These are phyloP conservation scores for Catharus minimus DNA, from an alignment of 2,113 vertebrate species.

Conservation along the genomic window DNA sequence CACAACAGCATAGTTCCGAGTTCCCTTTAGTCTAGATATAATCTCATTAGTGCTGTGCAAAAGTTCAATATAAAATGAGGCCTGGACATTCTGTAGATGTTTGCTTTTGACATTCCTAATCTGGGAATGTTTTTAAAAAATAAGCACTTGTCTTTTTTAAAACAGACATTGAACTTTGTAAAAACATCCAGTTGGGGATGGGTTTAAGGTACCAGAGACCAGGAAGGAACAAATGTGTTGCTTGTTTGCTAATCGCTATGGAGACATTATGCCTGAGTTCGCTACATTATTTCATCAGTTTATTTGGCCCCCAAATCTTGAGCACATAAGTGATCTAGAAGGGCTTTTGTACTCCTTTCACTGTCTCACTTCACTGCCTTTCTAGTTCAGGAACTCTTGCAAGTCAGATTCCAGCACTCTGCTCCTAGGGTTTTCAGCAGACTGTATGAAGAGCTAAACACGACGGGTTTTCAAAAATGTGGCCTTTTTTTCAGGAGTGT, in stretches of 20 bases:
- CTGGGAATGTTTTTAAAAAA: background rate
- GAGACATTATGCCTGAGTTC: background rate
- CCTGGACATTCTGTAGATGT: background rate
- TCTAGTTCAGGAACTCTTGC: background rate
- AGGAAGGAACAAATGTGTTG: background rate
- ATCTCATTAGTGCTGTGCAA: background rate
- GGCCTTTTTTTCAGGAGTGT: background rate
- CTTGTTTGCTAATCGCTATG: background rate
- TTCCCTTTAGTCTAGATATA: background rate
- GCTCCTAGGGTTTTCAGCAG: background rate
- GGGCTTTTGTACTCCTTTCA: background rate
- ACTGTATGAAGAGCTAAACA: background rate
- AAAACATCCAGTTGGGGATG: background rate
- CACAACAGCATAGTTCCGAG: background rate
- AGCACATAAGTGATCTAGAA: background rate
- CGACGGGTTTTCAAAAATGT: background rate
- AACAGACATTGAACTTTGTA: background rate
- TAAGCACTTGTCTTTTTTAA: background rate
- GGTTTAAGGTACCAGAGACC: background rate
- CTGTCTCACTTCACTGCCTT: background rate
- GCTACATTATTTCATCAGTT: background rate
- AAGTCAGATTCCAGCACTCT: background rate
- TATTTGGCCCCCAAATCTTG: background rate
- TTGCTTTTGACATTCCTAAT: slow-evolving; percentile 5
- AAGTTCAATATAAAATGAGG: background rate